Conservation (phyloP, 2,113 vertebrate genomes). For the Protomyctophum bolini region DNA sequence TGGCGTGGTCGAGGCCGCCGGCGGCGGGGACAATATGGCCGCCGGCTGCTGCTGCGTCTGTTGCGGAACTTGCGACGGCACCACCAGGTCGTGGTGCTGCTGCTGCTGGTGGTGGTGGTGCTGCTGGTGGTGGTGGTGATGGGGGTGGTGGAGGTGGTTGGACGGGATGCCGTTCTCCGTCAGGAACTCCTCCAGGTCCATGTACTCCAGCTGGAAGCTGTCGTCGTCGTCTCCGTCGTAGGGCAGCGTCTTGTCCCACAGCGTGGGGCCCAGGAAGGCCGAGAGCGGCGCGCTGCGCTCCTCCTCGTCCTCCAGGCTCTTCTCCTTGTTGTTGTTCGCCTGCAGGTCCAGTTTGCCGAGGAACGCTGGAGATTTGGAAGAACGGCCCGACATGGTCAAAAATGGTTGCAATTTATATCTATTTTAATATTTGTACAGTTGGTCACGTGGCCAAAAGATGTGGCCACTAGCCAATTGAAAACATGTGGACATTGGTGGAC, state of each 20-base stretch:
- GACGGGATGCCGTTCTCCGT: constrained; percentile 92
- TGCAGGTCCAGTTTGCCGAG: constrained; percentile 86
- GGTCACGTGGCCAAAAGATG: too few species aligned
- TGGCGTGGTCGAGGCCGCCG: constrained; percentile 40
- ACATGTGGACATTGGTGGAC: too few species aligned
- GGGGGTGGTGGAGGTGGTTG: constrained; percentile 83
- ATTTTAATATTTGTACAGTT: background rate
- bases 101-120: constrained; percentile 69
- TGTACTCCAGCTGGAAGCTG: constrained; percentile 93
- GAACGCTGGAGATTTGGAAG: constrained; percentile 83
- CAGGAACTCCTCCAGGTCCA: constrained; percentile 94
- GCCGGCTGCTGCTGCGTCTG: constrained; percentile 2
- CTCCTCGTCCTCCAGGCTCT: constrained; percentile 90
- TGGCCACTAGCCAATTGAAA: too few species aligned
- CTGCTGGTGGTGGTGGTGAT: constrained; percentile 81
- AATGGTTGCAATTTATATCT: too few species aligned
- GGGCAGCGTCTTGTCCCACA: constrained; percentile 93
- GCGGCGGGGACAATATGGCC: constrained; percentile 44
- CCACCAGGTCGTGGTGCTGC: constrained; percentile 1
- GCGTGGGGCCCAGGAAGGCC: constrained; percentile 89
- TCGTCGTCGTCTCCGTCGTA: constrained; percentile 86
- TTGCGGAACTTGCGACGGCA: too few species aligned
- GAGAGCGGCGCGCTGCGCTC: constrained; percentile 86
- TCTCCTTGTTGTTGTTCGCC: constrained; percentile 86
- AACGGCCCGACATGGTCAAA: too few species aligned